phyloP scores from a whole-genome alignment of 35 echinoderm and acorn worm genomes.

The Amphiura filiformis region DNA sequence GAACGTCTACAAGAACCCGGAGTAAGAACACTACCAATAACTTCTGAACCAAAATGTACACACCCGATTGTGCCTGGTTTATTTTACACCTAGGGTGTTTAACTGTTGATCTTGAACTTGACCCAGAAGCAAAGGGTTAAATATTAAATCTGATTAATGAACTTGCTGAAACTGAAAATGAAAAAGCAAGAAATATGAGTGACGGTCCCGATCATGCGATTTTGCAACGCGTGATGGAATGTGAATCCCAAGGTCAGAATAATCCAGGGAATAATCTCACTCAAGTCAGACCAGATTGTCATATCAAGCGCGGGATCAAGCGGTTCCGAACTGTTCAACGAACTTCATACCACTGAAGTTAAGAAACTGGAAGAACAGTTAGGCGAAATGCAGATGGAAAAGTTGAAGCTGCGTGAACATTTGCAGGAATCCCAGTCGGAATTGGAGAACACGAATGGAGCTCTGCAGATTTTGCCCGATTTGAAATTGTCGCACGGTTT shows the following conservation, averaged over 20 bases:
- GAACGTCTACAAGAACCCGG: no score
- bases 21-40: no score
- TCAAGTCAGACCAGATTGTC: background rate
- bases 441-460: constrained; percentile 62
- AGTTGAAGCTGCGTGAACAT: constrained; percentile 61
- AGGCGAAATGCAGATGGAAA: constrained; percentile 63
- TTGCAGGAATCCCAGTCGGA: no score
- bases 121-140: no score
- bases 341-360: constrained; percentile 77
- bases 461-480: constrained; percentile 62
- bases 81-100: no score
- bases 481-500: background rate
- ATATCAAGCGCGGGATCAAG: no score
- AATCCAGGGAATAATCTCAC: background rate
- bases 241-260: constrained; percentile 41
- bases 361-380: constrained; percentile 82
- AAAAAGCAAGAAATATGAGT: no score
- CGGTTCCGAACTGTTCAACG: constrained; percentile 70
- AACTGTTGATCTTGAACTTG: no score
- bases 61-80: no score
- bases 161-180: no score
- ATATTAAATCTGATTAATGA: no score
- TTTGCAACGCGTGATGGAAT: constrained; percentile 75
- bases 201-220: constrained; percentile 80
- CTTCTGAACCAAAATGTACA: no score